Evolutionary conservation across 2,797 vertebrate genomes (phyloP), one percentile per base, ranked within the genome.

Genomic region (Danio choprae): DNA sequence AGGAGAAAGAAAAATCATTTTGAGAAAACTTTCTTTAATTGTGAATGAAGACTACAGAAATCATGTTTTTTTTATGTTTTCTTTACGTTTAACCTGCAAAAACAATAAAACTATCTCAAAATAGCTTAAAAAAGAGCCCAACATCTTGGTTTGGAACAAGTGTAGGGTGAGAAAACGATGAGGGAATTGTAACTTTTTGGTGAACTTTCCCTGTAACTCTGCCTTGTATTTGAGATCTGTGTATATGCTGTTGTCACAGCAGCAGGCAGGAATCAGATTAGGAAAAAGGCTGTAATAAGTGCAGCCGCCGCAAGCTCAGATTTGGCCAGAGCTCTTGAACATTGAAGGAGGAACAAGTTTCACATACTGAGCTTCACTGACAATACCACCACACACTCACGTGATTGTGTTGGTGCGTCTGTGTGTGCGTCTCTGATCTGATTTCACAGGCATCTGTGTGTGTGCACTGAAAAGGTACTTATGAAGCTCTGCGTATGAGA

Each of bases 221-320:
- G 56, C 63, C 46, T 48, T 60, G 40, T 74, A 60, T 74, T 60
- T 72, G 59, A 68, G 10, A 75, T 50, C 80, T 63, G 74, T 72
- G 63, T 64, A 77, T 60, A 46, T 69, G 58, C 51, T 16, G 84
- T 84, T 84, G 64, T 83, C 80, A 85, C 81, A 84, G 82, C 44
- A 80, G 43, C 71, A 3, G 12, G n/a, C 13, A 43, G 38, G 70
- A 84, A 87, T 84, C 81, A 41, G 48, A 85, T 85, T 82, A 80
- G 41, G 70, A 83, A 83, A 78, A 83, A 78, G 7, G n/a, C 38
- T 41, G 72, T 60, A 82, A 65, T 64, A 73, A 62, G n/a, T 18
- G 29, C 22, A 74, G 65, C 56, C 38, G 72, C 56, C 38, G 72
- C 51, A 48, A 38, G 1, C 63, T 73, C 44, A 60, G 60, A 80